phyloP scores from a whole-genome alignment of 2,797 vertebrate species.

The Gymnoscopelus braueri region DNA sequence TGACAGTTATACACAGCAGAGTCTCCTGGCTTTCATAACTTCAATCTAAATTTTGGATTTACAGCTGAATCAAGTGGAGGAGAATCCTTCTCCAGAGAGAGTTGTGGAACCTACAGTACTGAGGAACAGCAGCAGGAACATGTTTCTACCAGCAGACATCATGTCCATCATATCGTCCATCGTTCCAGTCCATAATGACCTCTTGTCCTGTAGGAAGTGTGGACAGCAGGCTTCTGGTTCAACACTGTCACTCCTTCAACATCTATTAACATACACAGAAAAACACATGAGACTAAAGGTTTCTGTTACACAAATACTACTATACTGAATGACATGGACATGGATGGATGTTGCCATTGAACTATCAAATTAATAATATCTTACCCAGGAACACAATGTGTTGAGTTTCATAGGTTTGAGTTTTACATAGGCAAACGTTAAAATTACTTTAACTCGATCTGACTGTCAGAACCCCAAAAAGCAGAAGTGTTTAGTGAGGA shows the following conservation, averaged over 20 bases:
- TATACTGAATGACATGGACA: no score
- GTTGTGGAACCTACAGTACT: not conserved
- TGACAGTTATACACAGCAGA: no score
- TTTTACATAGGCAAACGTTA: no score
- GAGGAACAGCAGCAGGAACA: slow-evolving; percentile 33
- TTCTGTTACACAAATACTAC: not conserved
- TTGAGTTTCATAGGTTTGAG: no score
- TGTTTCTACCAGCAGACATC: slow-evolving; percentile 31
- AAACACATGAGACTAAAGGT: slow-evolving; percentile 15
- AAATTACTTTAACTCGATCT: not conserved
- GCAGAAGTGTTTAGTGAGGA: slow-evolving; percentile 39
- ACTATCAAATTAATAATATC: no score
- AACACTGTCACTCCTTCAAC: slow-evolving; percentile 39
- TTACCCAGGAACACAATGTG: no score
- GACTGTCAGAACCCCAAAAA: slow-evolving; percentile 5
- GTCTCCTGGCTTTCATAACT: no score
- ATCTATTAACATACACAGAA: slow-evolving; percentile 22
- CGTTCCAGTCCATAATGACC: slow-evolving; percentile 44
- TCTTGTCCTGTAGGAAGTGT: slow-evolving; percentile 8
- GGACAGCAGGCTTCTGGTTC: slow-evolving; percentile 44
- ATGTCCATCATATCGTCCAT: accelerated
- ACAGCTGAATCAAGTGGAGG: slow-evolving; percentile 35
- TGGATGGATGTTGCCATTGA: no score
- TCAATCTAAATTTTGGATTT: no score
- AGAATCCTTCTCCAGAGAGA: accelerated